These are phyloP conservation scores for Acromyrmex heyeri DNA, from an alignment of 1,140 invertebrate genomes.

Conservation along the genomic window DNA sequence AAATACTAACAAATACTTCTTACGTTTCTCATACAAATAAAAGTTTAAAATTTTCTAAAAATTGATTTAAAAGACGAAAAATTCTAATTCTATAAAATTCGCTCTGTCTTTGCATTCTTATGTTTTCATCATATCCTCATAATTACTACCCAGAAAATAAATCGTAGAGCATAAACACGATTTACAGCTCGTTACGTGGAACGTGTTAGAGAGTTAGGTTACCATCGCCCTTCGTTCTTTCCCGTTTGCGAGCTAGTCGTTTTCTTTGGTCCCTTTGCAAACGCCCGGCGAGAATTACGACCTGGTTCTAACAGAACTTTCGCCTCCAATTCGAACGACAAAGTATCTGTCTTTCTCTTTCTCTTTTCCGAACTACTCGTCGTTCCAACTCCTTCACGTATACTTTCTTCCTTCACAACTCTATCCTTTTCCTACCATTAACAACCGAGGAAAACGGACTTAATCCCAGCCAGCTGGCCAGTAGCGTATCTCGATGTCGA, in stretches of 20 bases:
- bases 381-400: slow-evolving; percentile 27
- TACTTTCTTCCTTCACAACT: slow-evolving; percentile 26
- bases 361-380: slow-evolving; percentile 19
- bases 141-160: slow-evolving; percentile 44
- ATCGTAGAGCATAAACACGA: slow-evolving; percentile 52
- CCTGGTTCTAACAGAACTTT: slow-evolving; percentile 71
- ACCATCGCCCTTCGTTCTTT: slow-evolving; percentile 53
- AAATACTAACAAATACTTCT: background rate
- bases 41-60: background rate
- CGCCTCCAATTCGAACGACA: slow-evolving; percentile 69
- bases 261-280: slow-evolving; percentile 67
- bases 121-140: slow-evolving; percentile 14
- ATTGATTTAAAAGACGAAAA: background rate
- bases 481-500: slow-evolving; percentile 49
- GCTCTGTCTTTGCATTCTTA: background rate
- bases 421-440: slow-evolving; percentile 42
- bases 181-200: slow-evolving; percentile 60
- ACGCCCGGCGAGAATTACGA: slow-evolving; percentile 71
- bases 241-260: slow-evolving; percentile 45
- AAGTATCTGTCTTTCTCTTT: slow-evolving; percentile 63
- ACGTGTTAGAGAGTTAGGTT: slow-evolving; percentile 60
- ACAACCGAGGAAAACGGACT: slow-evolving; percentile 62
- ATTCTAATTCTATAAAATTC: background rate
- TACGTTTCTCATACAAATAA: background rate
- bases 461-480: slow-evolving; percentile 63